Base-by-base conservation (phyloP, 2,888 invertebrate genomes). In the Hypsopygia costalis region DNA sequence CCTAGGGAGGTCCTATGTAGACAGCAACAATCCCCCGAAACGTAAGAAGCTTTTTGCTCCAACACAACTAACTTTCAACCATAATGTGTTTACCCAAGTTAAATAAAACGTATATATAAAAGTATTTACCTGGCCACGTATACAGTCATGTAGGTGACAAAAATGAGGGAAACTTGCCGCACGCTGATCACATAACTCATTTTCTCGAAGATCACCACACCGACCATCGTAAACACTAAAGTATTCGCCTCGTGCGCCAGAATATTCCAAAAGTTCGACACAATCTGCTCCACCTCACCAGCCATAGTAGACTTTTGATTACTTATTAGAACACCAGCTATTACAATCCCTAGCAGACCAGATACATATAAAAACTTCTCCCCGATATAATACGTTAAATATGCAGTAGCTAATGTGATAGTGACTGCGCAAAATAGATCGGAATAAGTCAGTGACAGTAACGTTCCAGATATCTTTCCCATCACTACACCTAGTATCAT, bases 151-250 rank as follows among this genome's bases (percentile, higher is more conserved):
- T 69, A 83, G 43, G 67, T 86, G 40, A 88, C 88, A 42, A 87
- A 82, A 3, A 83, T 58, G 44, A 86, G 41, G 1, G 87, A 67
- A 0, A 82, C 62, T 45, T 85, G 85, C 5, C 78, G 54, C 6
- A 81, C 75, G 28, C 65, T 76, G 12, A 88, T 72, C 7, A 90
- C 78, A 36, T 83, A 70, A 29, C 80, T 79, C 9, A 89, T 69
- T 45, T 76, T 89, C 52, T 91, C 90, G 31, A 91, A 86, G 12
- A 92, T 91, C 25, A 91, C 90, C 8, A 92, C 89, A 0, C 92
- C 92, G 0, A 91, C 90, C 62, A 92, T 86, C 0, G 92, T 89
- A 46, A 92, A 92, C 28, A 92, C 83, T 7, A 92, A 59, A 0
- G 91, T 91, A 52, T 92, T 92, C 3, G 79, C 76, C 4, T 68